Evolutionary conservation across 2,113 vertebrate genomes (phyloP), one percentile per base, ranked within the genome.

Genomic region (Romanogobio albipinnatus): DNA sequence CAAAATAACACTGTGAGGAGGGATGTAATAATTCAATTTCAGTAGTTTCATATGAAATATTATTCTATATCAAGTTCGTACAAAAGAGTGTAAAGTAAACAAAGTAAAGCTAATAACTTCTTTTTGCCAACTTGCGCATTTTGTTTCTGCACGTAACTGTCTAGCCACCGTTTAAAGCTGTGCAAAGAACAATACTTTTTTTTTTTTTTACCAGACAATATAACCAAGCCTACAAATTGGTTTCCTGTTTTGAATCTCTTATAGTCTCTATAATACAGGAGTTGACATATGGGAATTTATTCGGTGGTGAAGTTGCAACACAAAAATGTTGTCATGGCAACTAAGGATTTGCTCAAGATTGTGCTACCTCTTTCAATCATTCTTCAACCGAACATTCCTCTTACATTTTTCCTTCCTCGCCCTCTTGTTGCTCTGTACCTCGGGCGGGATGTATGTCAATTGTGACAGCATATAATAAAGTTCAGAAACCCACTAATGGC

Each of bases 391-490:
- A 49, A 11, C 24, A 58, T 43, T 59, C 53, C 13, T 45, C 53
- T 17, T 39, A 33, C 17, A 70, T 39, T 81, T 47, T 51, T 22
- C 61, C 56, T n/a, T n/a, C 39, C 56, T 58, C 29, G 19, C 39
- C 43, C 45, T 62, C 19, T 45, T 53, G 36, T 59, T 24, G 56
- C 49, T 39, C 76, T 45, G 29, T 47, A 24, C 58, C 84, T 70
- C 73, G 61, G 47, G 36, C 76, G 36, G 81, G 61, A 81, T 81
- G 75, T 70, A 71, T 89, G 88, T 86, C 77, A 86, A 43, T 76
- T 66, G 29, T 87, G 88, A 87, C 82, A 86, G 84, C 58, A 66
- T 85, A 33, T 87, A 86, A 89, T 89, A 86, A 56, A 86, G 64
- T 33, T 47, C 74, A 39, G 75, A 53, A 86, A 75, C 79, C 88